phyloP scores from a whole-genome alignment of 2,888 invertebrate genomes.

The Syrista parreyssii region DNA sequence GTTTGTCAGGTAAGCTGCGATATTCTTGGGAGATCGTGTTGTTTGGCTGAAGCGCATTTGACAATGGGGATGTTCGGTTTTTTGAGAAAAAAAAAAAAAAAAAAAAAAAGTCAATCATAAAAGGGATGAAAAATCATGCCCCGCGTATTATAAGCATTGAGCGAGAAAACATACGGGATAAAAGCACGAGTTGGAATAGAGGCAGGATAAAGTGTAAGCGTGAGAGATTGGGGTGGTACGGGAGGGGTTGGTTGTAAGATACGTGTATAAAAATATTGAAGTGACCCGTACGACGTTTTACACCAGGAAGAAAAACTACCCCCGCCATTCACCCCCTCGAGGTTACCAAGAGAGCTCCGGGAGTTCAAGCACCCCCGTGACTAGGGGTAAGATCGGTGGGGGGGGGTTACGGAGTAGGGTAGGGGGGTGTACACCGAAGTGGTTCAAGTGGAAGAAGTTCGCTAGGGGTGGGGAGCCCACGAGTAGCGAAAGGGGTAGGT shows the following conservation, averaged over 20 bases:
- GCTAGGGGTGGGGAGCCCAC: neutral
- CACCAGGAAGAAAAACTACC: neutral
- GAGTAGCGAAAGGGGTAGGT: conserved; percentile 28
- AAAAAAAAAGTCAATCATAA: conserved; percentile 3
- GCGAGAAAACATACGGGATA: neutral
- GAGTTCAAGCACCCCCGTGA: neutral
- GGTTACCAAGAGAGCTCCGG: neutral
- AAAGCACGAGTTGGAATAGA: neutral
- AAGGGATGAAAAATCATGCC: neutral
- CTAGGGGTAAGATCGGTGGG: neutral
- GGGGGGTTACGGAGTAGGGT: neutral
- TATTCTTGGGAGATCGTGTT: conserved; percentile 57
- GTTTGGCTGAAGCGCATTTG: conserved; percentile 34
- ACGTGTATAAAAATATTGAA: conserved; percentile 38
- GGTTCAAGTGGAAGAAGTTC: conserved; percentile 11
- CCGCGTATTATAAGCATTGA: neutral
- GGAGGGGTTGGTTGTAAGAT: neutral
- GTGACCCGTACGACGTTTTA: conserved; percentile 26
- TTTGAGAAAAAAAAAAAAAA: neutral
- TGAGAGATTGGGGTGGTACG: neutral
- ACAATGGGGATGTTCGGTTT: too few species aligned
- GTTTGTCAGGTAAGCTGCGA: conserved; percentile 38
- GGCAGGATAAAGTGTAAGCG: neutral
- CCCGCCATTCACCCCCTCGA: neutral
- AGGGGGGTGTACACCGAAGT: neutral